phyloP scores from a whole-genome alignment of 2,113 vertebrate genomes.

The Microcebus griseorufus region DNA sequence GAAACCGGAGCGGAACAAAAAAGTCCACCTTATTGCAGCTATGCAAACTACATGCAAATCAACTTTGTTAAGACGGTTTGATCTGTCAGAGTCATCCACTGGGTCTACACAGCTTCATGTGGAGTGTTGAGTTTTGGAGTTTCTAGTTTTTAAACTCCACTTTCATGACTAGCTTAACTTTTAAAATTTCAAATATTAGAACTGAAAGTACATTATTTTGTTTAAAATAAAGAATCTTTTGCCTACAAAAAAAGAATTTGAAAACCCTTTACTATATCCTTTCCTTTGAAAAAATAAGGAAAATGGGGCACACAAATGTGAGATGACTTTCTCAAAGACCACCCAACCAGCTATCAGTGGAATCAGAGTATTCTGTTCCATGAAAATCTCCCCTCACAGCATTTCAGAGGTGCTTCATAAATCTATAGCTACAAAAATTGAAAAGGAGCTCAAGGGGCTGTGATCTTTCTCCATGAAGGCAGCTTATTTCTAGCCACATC shows the following conservation, averaged over 20 bases:
- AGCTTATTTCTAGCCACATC: not conserved
- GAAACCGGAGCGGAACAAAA: not conserved
- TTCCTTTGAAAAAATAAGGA: not conserved
- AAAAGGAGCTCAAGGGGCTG: not conserved
- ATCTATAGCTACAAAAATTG: not conserved
- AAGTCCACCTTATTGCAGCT: not conserved
- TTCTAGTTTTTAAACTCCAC: not conserved
- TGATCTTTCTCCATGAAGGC: not conserved
- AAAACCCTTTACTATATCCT: not conserved
- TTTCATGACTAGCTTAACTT: not conserved
- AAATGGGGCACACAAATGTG: not conserved
- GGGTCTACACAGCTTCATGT: not conserved
- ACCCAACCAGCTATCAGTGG: accelerated
- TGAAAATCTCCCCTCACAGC: not conserved
- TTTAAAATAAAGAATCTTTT: not conserved
- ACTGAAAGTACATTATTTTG: not conserved
- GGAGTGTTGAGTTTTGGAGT: not conserved
- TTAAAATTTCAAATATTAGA: not conserved
- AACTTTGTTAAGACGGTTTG: not conserved
- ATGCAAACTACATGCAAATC: not conserved
- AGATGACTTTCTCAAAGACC: not conserved
- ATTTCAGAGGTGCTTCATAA: not conserved
- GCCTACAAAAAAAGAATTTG: not conserved
- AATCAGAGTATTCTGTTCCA: not conserved
- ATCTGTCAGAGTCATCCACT: too few species aligned